phyloP scores from a whole-genome alignment of 2,888 invertebrate species.

The Oligia strigilis region DNA sequence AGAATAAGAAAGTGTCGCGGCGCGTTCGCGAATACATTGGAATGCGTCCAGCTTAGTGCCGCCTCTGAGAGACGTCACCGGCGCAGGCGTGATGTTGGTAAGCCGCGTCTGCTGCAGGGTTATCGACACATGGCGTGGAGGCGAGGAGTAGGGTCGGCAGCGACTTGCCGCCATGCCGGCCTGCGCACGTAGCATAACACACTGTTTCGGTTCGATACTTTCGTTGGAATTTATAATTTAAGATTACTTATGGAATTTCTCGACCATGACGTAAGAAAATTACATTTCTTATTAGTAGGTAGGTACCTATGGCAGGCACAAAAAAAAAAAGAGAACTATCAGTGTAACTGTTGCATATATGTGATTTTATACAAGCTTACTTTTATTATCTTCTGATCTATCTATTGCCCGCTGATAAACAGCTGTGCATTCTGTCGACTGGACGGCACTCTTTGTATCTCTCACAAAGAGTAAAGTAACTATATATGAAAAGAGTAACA shows the following conservation, averaged over 20 bases:
- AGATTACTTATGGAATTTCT: slow-evolving; percentile 69
- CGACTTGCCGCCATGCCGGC: slow-evolving; percentile 71
- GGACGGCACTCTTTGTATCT: slow-evolving; percentile 28
- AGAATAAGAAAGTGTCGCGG: slow-evolving; percentile 75
- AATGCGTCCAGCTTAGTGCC: slow-evolving; percentile 85
- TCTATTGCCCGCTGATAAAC: slow-evolving; percentile 37
- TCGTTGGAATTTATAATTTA: slow-evolving; percentile 74
- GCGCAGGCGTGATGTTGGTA: slow-evolving; percentile 87
- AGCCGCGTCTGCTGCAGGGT: slow-evolving; percentile 84
- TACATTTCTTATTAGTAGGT: slow-evolving; percentile 49
- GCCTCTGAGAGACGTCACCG: slow-evolving; percentile 83
- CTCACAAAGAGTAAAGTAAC: no score
- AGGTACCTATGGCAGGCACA: slow-evolving; percentile 12
- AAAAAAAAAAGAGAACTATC: slow-evolving; percentile 29
- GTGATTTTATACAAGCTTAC: not conserved
- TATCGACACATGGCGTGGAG: slow-evolving; percentile 87
- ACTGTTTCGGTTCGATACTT: slow-evolving; percentile 86
- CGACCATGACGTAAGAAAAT: slow-evolving; percentile 65
- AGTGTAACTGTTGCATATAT: slow-evolving; percentile 14
- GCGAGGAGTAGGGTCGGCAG: slow-evolving; percentile 81
- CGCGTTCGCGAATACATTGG: slow-evolving; percentile 82
- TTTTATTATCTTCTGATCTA: slow-evolving; percentile 15
- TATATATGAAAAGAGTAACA: no score
- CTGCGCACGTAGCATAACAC: slow-evolving; percentile 82
- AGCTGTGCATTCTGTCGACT: slow-evolving; percentile 53